Evolutionary conservation across 2,888 invertebrate species (phyloP).

Genomic region (Andrena fulva): DNA sequence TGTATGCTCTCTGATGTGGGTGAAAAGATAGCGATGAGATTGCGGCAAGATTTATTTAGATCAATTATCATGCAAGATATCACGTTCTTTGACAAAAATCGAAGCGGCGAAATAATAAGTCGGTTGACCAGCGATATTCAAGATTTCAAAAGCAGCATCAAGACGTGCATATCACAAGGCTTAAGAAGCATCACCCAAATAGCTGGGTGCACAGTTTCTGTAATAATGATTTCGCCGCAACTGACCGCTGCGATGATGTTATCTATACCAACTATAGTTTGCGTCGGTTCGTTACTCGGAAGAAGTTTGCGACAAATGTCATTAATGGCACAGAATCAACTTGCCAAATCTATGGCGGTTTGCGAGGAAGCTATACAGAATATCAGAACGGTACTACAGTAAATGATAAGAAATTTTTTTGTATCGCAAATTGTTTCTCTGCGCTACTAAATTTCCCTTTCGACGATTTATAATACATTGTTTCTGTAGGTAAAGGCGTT

Average conservation of each 20-base stretch:
- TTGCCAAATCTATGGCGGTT: constrained; percentile 93
- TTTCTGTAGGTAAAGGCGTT: constrained; percentile 89
- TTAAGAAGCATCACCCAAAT: constrained; percentile 95
- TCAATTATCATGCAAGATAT: constrained; percentile 95
- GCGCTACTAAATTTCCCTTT: background rate
- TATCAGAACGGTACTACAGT: constrained; percentile 91
- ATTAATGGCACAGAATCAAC: constrained; percentile 93
- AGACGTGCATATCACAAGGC: constrained; percentile 96
- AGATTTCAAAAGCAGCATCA: constrained; percentile 98
- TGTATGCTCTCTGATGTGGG: constrained; percentile 94
- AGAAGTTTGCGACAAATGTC: constrained; percentile 91
- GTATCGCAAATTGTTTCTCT: background rate
- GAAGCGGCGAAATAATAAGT: constrained; percentile 96
- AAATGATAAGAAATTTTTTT: background rate
- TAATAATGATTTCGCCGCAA: constrained; percentile 95
- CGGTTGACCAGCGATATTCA: constrained; percentile 97
- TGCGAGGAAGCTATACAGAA: constrained; percentile 98
- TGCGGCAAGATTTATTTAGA: constrained; percentile 93
- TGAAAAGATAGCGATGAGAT: constrained; percentile 92
- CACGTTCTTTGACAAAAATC: constrained; percentile 95
- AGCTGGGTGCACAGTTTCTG: constrained; percentile 91
- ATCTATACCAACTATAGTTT: constrained; percentile 94
- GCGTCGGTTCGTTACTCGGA: constrained; percentile 94
- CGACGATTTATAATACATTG: background rate
- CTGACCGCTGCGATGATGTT: constrained; percentile 93